phyloP scores from a whole-genome alignment of 2,888 invertebrate genomes.

The Thumatha senex region DNA sequence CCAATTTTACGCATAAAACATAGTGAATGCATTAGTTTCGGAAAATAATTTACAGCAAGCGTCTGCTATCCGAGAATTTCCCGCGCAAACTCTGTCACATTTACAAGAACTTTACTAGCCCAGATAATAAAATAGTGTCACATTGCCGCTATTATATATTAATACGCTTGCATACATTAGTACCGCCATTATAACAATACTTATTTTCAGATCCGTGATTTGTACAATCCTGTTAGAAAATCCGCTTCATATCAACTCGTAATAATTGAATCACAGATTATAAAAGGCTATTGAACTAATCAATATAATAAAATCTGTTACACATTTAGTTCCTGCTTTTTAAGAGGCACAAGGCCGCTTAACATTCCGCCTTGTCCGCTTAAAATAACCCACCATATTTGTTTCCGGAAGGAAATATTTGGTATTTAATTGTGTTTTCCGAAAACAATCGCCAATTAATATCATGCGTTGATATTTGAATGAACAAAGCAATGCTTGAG shows the following conservation, averaged over 20 bases:
- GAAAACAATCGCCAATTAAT: constrained; percentile 32
- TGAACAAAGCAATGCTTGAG: constrained; percentile 24
- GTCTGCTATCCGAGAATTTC: no score
- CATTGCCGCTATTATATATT: no score
- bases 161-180: no score
- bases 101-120: no score
- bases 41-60: no score
- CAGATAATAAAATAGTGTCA: no score
- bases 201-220: no score
- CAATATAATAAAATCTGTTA: constrained; percentile 34
- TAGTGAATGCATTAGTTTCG: no score
- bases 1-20: no score
- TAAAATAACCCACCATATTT: constrained; percentile 12
- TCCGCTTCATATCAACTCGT: constrained; percentile 20
- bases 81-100: no score
- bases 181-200: no score
- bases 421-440: constrained; percentile 26
- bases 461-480: constrained; percentile 17
- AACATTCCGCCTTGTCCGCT: constrained; percentile 28
- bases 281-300: constrained; percentile 42
- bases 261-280: constrained; percentile 38
- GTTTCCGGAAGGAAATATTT: constrained; percentile 35
- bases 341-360: constrained; percentile 42
- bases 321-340: constrained; percentile 45
- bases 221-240: constrained; percentile 18